Evolutionary conservation across 2,113 vertebrate genomes (phyloP).

Genomic region (Nesoenas mayeri): DNA sequence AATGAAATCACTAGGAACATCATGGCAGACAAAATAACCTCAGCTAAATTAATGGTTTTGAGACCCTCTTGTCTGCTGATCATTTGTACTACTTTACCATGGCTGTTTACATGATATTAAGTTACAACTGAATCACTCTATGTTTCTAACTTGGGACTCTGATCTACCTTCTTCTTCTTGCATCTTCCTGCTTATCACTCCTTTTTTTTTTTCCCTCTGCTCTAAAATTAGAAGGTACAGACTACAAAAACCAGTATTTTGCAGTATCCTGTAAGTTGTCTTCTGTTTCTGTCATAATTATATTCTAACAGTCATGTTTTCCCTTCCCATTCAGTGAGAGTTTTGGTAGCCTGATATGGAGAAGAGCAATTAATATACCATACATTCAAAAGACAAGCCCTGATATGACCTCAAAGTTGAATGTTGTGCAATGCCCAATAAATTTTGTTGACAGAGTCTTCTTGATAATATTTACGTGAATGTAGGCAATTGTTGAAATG

Average conservation of each 20-base stretch:
- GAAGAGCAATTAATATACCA: neutral
- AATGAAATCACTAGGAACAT: neutral
- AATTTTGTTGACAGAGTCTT: neutral
- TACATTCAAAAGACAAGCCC: neutral
- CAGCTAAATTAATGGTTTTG: neutral
- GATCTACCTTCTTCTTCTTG: neutral
- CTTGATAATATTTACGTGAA: neutral
- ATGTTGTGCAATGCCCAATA: neutral
- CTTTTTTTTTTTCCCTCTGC: neutral
- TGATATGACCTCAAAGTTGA: neutral
- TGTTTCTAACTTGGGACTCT: neutral
- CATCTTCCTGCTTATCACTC: neutral
- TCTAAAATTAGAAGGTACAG: neutral
- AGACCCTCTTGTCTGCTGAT: neutral
- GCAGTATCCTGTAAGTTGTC: neutral
- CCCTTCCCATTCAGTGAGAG: neutral
- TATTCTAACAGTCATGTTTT: neutral
- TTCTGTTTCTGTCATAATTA: neutral
- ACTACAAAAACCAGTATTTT: neutral
- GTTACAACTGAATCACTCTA: neutral
- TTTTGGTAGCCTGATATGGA: neutral
- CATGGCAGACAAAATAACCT: neutral
- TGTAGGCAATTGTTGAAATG: neutral
- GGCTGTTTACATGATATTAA: neutral
- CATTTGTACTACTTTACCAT: neutral